Evolutionary conservation across 2,113 vertebrate species (phyloP), one percentile per base, ranked within the genome.

Genomic region (Excalfactoria chinensis): DNA sequence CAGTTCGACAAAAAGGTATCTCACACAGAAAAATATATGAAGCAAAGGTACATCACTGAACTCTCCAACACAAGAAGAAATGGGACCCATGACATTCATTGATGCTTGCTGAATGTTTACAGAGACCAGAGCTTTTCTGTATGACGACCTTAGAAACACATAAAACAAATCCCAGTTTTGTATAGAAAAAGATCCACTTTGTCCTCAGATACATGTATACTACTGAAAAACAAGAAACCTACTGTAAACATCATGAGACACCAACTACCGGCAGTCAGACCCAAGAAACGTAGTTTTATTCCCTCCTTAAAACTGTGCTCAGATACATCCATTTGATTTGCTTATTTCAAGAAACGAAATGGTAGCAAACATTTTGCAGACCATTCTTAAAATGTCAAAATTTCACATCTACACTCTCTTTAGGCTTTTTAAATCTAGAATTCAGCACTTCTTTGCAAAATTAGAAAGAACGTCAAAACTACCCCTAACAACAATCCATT

Each of bases 241-340:
- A 16, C 46, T 63, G 10, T 51, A 75, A 88, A 64, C 49, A 51
- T 7, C 22, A 43, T 0, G 0, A 63, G 25, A 28, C 12, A 63
- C 11, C 60, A 84, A 37, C 12, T 28, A 44, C 8, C 1, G 1
- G 14, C 19, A 81, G 21, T 8, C 20, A 62, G 23, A 18, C 26
- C 11, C 43, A 7, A 60, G 9, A 66, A 67, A 12, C 34, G 17
- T 14, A 13, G 66, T 5, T n/a, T 53, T 17, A 70, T 62, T 86
- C 23, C 15, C 30, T 66, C 37, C 60, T 70, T 11, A 55, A 76
- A 90, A 80, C 14, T 43, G 58, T 0, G 0, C 2, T 68, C 22
- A 17, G 56, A 28, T 11, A 56, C 1, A 7, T 1, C 41, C 4
- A 7, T 46, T 66, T 25, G 7, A 55, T 63, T 82, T 78, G 35